Percentiles rank a stretch among this genome's conserved stretches.
Evolutionary conservation across 2,888 invertebrate genomes (phyloP).

Genomic region (Philaethria dido): DNA sequence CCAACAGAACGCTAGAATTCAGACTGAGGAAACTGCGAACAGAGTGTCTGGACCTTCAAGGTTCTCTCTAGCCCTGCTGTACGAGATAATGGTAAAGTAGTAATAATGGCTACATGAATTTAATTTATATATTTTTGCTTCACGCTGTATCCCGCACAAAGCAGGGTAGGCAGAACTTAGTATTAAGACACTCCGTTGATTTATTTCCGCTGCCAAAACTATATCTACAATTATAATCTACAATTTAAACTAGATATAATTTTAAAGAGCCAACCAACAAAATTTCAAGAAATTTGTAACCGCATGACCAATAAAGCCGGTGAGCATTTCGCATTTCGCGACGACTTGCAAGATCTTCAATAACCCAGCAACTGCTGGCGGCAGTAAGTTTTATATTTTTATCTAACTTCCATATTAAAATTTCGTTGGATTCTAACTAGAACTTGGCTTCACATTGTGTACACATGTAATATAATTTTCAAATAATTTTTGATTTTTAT

Average conservation of each 20-base stretch:
- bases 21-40: too few relatives aligned
- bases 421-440: conserved; percentile 2
- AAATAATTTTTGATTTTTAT: neutral
- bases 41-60: too few relatives aligned
- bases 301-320: neutral
- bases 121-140: too few relatives aligned
- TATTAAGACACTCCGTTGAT: too few relatives aligned
- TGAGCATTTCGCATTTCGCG: conserved; percentile 8
- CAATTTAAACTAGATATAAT: neutral
- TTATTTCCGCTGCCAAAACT: too few relatives aligned
- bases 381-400: conserved; percentile 23
- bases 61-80: too few relatives aligned
- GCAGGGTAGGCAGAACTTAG: too few relatives aligned
- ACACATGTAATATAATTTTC: neutral
- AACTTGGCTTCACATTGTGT: neutral
- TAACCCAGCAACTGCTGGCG: conserved; percentile 22
- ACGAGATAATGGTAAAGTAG: too few relatives aligned
- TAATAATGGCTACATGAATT: too few relatives aligned
- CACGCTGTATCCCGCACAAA: too few relatives aligned
- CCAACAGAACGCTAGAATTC: too few relatives aligned
- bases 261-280: neutral
- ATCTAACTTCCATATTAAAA: conserved; percentile 27
- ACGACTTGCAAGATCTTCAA: conserved; percentile 14
- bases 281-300: neutral
- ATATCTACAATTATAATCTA: too few relatives aligned